phyloP scores from a whole-genome alignment of 2,888 invertebrate genomes.

The Cheilosia scutellata region DNA sequence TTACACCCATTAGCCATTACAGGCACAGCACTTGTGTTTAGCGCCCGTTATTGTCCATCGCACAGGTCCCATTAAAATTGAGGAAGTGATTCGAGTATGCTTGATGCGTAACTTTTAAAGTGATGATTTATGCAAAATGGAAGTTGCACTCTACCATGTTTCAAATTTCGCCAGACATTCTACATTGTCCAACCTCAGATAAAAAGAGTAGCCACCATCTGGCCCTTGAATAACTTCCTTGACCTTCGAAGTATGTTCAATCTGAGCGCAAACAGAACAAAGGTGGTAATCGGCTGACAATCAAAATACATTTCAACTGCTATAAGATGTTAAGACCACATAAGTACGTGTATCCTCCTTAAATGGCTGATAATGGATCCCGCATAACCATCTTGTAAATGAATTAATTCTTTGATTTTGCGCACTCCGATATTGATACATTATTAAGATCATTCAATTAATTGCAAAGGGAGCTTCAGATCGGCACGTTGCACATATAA shows the following conservation, averaged over 20 bases:
- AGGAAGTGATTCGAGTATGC: conserved; percentile 12
- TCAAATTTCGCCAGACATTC: not conserved
- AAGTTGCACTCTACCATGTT: conserved; percentile 8
- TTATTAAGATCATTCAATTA: conserved; percentile 75
- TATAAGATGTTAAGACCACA: conserved; percentile 41
- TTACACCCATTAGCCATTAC: conserved; percentile 64
- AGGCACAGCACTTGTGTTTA: conserved; percentile 62
- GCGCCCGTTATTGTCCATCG: conserved; percentile 60
- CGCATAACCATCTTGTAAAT: conserved; percentile 69
- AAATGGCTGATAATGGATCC: conserved; percentile 72
- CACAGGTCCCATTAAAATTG: not conserved
- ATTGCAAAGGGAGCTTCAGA: conserved; percentile 47
- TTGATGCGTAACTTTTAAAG: conserved; percentile 14
- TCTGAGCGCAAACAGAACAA: conserved; percentile 41
- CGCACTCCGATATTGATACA: conserved; percentile 67
- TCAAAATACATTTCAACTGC: conserved; percentile 59
- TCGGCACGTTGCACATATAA: conserved; percentile 15
- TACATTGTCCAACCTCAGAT: conserved; percentile 16
- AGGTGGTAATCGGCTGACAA: conserved; percentile 48
- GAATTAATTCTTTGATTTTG: conserved; percentile 70
- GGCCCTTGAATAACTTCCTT: conserved; percentile 55
- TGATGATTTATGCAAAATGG: conserved; percentile 52
- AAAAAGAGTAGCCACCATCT: conserved; percentile 53
- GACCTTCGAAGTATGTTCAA: conserved; percentile 69
- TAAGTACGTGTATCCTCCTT: conserved; percentile 68